Evolutionary conservation across 2,797 vertebrate species (phyloP).

Genomic region (Rhynchonycteris naso): DNA sequence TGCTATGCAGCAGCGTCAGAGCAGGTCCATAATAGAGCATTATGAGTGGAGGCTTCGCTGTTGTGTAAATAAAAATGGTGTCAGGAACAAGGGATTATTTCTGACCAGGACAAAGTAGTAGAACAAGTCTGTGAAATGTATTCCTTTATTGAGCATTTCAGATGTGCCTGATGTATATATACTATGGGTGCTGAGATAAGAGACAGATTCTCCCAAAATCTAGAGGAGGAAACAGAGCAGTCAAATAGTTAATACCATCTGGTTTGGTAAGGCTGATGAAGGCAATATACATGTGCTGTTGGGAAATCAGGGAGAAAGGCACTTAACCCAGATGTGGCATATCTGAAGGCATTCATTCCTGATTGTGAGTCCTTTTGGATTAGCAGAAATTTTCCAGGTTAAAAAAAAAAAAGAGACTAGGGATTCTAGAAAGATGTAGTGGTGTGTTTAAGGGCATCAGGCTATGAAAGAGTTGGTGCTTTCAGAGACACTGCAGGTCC

Average conservation of each 20-base stretch:
- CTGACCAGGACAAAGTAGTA: not conserved
- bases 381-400: not conserved
- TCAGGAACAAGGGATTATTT: not conserved
- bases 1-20: constrained; percentile 32
- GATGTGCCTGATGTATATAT: not conserved
- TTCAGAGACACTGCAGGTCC: not conserved
- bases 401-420: not conserved
- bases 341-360: not conserved
- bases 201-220: not conserved
- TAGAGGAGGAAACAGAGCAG: not conserved
- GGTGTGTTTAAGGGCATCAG: not conserved
- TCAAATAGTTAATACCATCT: not conserved
- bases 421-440: not conserved
- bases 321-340: not conserved
- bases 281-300: not conserved
- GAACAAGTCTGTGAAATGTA: not conserved
- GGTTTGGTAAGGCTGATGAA: not conserved
- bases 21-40: constrained; percentile 42
- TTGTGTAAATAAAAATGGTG: constrained; percentile 60
- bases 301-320: not conserved
- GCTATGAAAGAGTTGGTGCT: not conserved
- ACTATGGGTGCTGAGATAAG: not conserved
- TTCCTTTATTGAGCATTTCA: constrained; percentile 10
- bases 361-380: not conserved
- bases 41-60: not conserved